These are phyloP conservation scores for Rhamphomyia laevipes DNA, from an alignment of 2,888 invertebrate species.

Conservation along the genomic window DNA sequence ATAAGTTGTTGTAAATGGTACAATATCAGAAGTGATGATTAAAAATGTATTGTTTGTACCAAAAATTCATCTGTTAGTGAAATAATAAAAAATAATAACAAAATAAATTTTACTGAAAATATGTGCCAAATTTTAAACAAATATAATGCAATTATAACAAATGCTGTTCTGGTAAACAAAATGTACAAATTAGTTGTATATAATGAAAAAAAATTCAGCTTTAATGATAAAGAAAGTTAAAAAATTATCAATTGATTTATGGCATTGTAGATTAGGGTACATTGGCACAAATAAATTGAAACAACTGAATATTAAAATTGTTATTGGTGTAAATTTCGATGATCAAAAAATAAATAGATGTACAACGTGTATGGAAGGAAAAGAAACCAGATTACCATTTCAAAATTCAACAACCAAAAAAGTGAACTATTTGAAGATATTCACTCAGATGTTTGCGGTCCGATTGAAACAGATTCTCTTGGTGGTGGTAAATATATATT, in stretches of 20 bases:
- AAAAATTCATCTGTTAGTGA: too few relatives aligned
- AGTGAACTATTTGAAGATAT: slow-evolving; percentile 21
- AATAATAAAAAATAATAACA: too few relatives aligned
- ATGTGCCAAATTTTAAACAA: not conserved
- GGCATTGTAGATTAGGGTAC: slow-evolving; percentile 10
- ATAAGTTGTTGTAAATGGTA: too few relatives aligned
- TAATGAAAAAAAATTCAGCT: not conserved
- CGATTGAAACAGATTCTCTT: slow-evolving; percentile 25
- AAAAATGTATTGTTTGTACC: too few relatives aligned
- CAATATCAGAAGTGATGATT: too few relatives aligned
- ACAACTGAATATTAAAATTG: slow-evolving; percentile 5
- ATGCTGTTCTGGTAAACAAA: not conserved
- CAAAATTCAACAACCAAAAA: slow-evolving; percentile 12
- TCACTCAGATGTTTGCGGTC: slow-evolving; percentile 30
- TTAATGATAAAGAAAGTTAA: not conserved
- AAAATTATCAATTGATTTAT: not conserved
- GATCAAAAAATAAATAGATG: slow-evolving; percentile 12
- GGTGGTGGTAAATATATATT: slow-evolving; percentile 8
- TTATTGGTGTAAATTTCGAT: slow-evolving; percentile 6
- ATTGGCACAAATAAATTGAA: slow-evolving; percentile 5
- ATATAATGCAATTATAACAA: not conserved
- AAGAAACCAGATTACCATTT: slow-evolving; percentile 18
- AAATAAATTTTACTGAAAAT: too few relatives aligned
- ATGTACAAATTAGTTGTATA: not conserved
- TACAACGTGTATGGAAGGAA: slow-evolving; percentile 17